Conservation (phyloP, 2,888 invertebrate species). For the Chrysomela aeneicollis region DNA sequence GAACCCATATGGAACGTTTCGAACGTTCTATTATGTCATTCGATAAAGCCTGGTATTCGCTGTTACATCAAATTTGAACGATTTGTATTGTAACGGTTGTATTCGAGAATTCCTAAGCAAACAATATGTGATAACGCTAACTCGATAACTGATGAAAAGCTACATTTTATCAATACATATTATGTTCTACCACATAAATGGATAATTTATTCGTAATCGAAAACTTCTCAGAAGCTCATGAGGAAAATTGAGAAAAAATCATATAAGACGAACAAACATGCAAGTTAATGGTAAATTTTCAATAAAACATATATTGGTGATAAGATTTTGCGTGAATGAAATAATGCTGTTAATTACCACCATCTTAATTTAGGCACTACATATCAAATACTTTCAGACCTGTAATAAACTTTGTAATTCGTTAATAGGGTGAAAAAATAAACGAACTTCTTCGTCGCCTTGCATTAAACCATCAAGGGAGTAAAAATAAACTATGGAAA, state of each 20-base stretch:
- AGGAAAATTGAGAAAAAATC: too few species aligned
- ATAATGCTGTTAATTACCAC: conserved; percentile 16
- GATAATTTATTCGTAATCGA: too few species aligned
- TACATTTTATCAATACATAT: background rate
- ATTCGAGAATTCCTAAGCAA: background rate
- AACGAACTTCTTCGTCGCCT: conserved; percentile 43
- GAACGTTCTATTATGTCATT: too few species aligned
- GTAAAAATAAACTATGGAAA: conserved; percentile 31
- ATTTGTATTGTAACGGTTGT: background rate
- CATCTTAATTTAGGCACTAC: conserved; percentile 33
- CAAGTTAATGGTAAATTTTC: too few species aligned
- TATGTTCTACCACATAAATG: too few species aligned
- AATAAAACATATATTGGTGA: too few species aligned
- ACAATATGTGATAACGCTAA: background rate
- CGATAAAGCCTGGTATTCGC: too few species aligned
- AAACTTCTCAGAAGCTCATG: too few species aligned
- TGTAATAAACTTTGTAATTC: conserved; percentile 41
- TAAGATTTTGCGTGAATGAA: background rate
- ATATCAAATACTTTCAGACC: conserved; percentile 43
- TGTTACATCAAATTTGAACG: too few species aligned
- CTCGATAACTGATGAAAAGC: background rate
- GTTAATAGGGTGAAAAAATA: conserved; percentile 11
- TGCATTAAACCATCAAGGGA: conserved; percentile 42
- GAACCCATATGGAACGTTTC: too few species aligned
- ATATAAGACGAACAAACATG: too few species aligned